phyloP scores from a whole-genome alignment of 2,888 invertebrate species.

The Meloe dianella region DNA sequence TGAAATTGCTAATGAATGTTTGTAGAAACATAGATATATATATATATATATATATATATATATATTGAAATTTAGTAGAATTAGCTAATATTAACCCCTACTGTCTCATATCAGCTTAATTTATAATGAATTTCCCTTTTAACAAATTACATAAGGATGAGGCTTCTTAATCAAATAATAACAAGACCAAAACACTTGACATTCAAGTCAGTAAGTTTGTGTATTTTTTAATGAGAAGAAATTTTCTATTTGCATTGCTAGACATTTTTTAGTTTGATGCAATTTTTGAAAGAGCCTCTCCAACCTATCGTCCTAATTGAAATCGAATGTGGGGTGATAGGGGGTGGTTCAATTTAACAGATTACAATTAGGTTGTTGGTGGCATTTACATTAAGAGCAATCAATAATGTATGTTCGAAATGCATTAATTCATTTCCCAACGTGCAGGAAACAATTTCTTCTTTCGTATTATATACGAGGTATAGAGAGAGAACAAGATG shows the following conservation, averaged over 20 bases:
- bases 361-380: slow-evolving; percentile 53
- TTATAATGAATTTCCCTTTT: slow-evolving; percentile 50
- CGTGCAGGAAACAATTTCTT: slow-evolving; percentile 59
- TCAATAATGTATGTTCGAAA: slow-evolving; percentile 60
- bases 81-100: slow-evolving; percentile 46
- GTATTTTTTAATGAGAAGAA: background rate
- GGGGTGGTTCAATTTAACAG: slow-evolving; percentile 28
- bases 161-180: slow-evolving; percentile 46
- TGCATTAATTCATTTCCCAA: slow-evolving; percentile 59
- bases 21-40: slow-evolving; percentile 50
- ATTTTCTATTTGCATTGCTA: too few relatives aligned
- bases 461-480: slow-evolving; percentile 46
- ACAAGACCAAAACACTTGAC: slow-evolving; percentile 41
- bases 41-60: too few relatives aligned
- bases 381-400: slow-evolving; percentile 64
- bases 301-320: slow-evolving; percentile 17
- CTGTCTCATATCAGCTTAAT: slow-evolving; percentile 44
- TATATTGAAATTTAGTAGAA: slow-evolving; percentile 46
- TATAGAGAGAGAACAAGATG: slow-evolving; percentile 53
- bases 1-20: slow-evolving; percentile 53
- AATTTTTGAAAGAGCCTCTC: slow-evolving; percentile 21
- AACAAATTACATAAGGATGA: slow-evolving; percentile 45
- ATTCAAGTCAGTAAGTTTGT: slow-evolving; percentile 37
- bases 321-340: slow-evolving; percentile 18
- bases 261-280: background rate